A percentile compares a stretch with the other conserved stretches of the same genome.
Conservation (phyloP, 2,888 invertebrate genomes). For the Philopedon plagiatum region DNA sequence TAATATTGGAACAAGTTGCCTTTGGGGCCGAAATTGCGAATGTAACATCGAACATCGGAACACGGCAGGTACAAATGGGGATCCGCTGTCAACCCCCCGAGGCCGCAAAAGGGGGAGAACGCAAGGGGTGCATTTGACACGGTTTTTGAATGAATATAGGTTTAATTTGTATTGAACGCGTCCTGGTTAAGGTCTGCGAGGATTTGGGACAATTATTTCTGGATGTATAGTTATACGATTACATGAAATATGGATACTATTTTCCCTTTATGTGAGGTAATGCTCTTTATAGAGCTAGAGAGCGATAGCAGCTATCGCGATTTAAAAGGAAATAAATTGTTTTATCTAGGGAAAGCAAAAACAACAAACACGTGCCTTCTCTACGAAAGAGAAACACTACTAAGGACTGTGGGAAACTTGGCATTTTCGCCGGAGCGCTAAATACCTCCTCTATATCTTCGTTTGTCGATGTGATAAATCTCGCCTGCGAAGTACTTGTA, state of each 20-base stretch:
- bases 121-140: constrained; percentile 18
- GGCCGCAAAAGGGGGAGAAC: neutral
- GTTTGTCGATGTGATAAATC: constrained; percentile 28
- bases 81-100: neutral
- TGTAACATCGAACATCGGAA: constrained; percentile 16
- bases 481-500: constrained; percentile 33
- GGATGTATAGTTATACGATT: too few relatives aligned
- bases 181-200: too few relatives aligned
- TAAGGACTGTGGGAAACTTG: constrained; percentile 26
- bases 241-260: too few relatives aligned
- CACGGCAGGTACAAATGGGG: constrained; percentile 28
- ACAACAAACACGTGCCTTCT: too few relatives aligned
- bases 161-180: neutral
- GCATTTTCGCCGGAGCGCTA: constrained; percentile 11
- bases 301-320: too few relatives aligned
- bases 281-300: too few relatives aligned
- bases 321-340: too few relatives aligned
- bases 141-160: constrained; percentile 3
- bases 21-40: constrained; percentile 21
- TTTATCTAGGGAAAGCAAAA: too few relatives aligned
- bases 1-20: constrained; percentile 28
- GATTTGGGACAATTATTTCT: too few relatives aligned
- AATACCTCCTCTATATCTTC: constrained; percentile 3
- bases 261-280: too few relatives aligned
- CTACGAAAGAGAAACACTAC: neutral